Conservation (phyloP, 2,888 invertebrate species). For the Trissolcus brochymenae region DNA sequence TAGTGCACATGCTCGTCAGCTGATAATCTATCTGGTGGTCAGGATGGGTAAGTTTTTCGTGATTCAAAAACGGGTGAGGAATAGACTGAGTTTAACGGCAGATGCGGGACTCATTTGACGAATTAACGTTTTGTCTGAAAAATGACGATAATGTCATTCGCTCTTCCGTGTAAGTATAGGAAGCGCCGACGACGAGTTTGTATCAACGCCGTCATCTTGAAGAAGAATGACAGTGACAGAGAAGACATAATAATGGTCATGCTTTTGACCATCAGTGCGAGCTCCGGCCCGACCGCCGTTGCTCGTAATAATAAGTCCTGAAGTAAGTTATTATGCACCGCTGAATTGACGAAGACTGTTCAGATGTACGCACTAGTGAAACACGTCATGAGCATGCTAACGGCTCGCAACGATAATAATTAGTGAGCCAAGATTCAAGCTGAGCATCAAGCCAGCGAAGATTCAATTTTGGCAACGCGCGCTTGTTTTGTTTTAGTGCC, state of each 20-base stretch:
- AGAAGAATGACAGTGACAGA: conserved; percentile 59
- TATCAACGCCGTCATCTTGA: conserved; percentile 48
- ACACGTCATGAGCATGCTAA: conserved; percentile 48
- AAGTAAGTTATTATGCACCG: conserved; percentile 70
- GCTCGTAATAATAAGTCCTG: conserved; percentile 69
- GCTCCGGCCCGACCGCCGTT: conserved; percentile 64
- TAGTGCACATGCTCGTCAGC: conserved; percentile 2
- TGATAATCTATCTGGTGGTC: conserved; percentile 7
- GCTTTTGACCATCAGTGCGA: conserved; percentile 40
- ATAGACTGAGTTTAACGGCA: conserved; percentile 23
- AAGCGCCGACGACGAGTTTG: conserved; percentile 37
- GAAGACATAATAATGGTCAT: conserved; percentile 67
- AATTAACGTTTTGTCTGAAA: conserved; percentile 29
- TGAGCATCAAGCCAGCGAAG: not conserved
- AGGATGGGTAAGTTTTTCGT: not conserved
- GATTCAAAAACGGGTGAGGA: not conserved
- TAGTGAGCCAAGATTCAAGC: conserved; percentile 27
- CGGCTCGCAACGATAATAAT: conserved; percentile 61
- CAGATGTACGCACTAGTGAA: conserved; percentile 47
- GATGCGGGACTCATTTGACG: conserved; percentile 8
- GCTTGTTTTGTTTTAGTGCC: conserved; percentile 16
- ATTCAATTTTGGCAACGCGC: conserved; percentile 7
- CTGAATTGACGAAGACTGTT: conserved; percentile 61
- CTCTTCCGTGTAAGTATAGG: conserved; percentile 17
- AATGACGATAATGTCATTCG: conserved; percentile 41